Conservation (phyloP, 2,113 vertebrate species). For the Heptranchias perlo region DNA sequence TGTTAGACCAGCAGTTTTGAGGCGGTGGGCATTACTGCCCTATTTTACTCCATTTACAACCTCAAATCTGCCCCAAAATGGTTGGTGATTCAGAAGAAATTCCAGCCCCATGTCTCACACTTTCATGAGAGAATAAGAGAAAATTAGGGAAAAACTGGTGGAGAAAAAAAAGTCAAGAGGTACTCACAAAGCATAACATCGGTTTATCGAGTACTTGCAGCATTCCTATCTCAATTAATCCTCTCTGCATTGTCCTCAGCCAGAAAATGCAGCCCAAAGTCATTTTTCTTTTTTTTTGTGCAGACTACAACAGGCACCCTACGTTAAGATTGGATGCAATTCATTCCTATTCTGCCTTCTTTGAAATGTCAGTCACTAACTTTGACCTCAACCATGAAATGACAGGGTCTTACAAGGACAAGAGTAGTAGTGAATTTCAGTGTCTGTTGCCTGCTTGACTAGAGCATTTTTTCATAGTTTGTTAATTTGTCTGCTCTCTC, state of each 20-base stretch:
- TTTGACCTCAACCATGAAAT: constrained; percentile 24
- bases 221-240: background rate
- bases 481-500: constrained; percentile 14
- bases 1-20: background rate
- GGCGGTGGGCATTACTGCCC: background rate
- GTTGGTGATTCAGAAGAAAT: background rate
- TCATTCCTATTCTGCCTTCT: constrained; percentile 14
- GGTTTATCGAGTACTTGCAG: background rate
- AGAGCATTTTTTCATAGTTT: constrained; percentile 8
- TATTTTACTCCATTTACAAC: background rate
- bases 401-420: constrained; percentile 12
- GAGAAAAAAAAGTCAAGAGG: background rate
- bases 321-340: background rate
- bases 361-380: constrained; percentile 29
- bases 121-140: background rate
- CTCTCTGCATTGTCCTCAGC: constrained; percentile 1
- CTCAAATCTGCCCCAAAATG: background rate
- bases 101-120: background rate
- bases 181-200: background rate
- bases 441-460: background rate
- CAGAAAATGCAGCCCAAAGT: background rate
- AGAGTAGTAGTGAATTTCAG: background rate
- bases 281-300: constrained; percentile 16
- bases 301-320: background rate
- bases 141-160: background rate